Conservation (phyloP, 2,888 invertebrate genomes). For the Hyposoter didymator region DNA sequence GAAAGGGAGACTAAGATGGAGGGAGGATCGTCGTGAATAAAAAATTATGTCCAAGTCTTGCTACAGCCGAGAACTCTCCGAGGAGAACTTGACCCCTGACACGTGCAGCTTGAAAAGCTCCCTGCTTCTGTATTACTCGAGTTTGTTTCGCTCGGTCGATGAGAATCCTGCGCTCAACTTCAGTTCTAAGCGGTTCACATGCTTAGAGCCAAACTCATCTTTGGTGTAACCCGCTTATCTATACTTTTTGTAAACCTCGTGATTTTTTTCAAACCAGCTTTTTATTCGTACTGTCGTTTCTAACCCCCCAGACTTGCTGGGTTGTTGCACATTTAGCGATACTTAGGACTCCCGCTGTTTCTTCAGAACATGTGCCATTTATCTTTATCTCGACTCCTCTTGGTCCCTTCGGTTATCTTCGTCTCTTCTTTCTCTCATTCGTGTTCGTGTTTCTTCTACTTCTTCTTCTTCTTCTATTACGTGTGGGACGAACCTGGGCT, state of each 20-base stretch:
- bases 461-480: constrained; percentile 68
- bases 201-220: neutral
- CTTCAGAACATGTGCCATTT: constrained; percentile 37
- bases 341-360: constrained; percentile 44
- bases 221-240: neutral
- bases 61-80: constrained; percentile 46
- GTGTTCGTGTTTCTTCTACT: constrained; percentile 68
- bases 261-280: neutral
- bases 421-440: constrained; percentile 68
- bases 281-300: neutral
- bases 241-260: neutral
- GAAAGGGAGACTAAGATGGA: neutral
- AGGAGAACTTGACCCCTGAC: constrained; percentile 55
- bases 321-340: constrained; percentile 27
- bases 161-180: neutral
- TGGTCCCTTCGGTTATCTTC: constrained; percentile 41
- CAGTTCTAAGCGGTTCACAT: neutral
- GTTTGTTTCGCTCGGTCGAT: neutral
- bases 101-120: constrained; percentile 31
- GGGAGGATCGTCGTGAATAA: neutral
- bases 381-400: constrained; percentile 38
- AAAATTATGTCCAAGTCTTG: constrained; percentile 26
- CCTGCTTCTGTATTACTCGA: constrained; percentile 28
- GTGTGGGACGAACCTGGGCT: constrained; percentile 77
- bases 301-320: constrained; percentile 1